A percentile compares a stretch with the other conserved stretches of the same genome.
phyloP scores from a whole-genome alignment of 2,797 vertebrate genomes.

The Phataginus tricuspis region DNA sequence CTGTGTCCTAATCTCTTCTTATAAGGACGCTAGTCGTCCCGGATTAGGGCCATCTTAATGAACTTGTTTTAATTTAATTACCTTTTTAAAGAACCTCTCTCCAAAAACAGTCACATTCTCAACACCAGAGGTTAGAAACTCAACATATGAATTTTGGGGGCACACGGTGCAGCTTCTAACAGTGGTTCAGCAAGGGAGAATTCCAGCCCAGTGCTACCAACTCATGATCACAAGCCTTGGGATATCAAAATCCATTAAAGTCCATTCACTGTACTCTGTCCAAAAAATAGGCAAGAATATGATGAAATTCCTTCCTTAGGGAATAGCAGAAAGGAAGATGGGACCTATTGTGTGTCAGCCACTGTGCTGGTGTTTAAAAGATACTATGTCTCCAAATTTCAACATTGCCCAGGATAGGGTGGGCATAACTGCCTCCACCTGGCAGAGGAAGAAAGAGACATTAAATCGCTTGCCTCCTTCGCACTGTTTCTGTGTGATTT shows the following conservation, averaged over 20 bases:
- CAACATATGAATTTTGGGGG: background rate
- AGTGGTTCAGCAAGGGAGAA: background rate
- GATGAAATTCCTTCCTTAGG: background rate
- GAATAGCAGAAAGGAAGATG: no score
- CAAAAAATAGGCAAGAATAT: background rate
- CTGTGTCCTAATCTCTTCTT: background rate
- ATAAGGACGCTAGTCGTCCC: background rate
- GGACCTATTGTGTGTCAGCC: background rate
- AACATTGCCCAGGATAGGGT: background rate
- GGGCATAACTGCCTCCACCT: background rate
- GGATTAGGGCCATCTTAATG: background rate
- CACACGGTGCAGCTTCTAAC: background rate
- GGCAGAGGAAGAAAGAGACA: background rate
- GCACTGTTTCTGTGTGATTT: background rate
- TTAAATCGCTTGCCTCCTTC: background rate
- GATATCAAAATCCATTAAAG: background rate
- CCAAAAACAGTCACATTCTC: background rate
- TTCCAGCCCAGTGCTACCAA: background rate
- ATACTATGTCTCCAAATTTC: background rate
- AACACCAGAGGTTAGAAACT: background rate
- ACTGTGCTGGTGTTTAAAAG: background rate
- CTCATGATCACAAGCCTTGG: background rate
- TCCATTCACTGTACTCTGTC: background rate
- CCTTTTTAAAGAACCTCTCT: background rate
- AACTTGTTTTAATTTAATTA: background rate